Evolutionary conservation across 2,797 vertebrate species (phyloP), one percentile per base, ranked within the genome.

Genomic region (Crocodylus rhombifer): DNA sequence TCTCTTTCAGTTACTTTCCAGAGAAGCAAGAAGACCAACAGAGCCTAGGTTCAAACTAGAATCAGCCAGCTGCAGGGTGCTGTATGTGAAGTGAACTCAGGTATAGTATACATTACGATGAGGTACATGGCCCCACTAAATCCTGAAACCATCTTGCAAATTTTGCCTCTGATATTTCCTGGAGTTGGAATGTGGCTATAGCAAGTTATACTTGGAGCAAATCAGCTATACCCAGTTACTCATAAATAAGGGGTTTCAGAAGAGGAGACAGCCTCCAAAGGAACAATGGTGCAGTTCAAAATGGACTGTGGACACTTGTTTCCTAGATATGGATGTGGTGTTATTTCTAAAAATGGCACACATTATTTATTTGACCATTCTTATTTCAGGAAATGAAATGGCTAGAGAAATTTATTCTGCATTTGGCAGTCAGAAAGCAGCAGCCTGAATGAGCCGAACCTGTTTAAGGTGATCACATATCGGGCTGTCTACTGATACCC

Each of bases 41-140:
- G 13, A 71, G 20, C 33, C 23, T 33, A 71, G 30, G 18, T 71
- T 71, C 67, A 51, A 69, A 13, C 16, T 77, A 90, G 84, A 80
- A 62, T 25, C 0, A 0, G 74, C 17, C 1, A 4, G 4, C 14
- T 56, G 2, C 4, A 30, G 33, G 76, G 77, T 62, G 76, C 5
- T 65, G 5, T 25, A 71, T 80, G 57, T 75, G 30, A 4, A 65
- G 8, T 14, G 9, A 87, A 0, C 14, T 4, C 1, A 56, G 11
- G 42, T 57, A 78, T 88, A n/a, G 33, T 74, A 82, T 87, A 4
- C 6, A n/a, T 5, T 64, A 42, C 36, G 58, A 74, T 1, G 1
- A 4, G 4, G 7, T 81, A 6, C 84, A 14, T 56, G 57, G 17
- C 4, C n/a, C 18, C 21, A 21, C 62, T 84, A 88, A 87, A 89